A percentile compares a stretch with the other conserved stretches of the same genome.
Conservation (phyloP, 1,140 invertebrate species). For the Dufourea novaeangliae region DNA sequence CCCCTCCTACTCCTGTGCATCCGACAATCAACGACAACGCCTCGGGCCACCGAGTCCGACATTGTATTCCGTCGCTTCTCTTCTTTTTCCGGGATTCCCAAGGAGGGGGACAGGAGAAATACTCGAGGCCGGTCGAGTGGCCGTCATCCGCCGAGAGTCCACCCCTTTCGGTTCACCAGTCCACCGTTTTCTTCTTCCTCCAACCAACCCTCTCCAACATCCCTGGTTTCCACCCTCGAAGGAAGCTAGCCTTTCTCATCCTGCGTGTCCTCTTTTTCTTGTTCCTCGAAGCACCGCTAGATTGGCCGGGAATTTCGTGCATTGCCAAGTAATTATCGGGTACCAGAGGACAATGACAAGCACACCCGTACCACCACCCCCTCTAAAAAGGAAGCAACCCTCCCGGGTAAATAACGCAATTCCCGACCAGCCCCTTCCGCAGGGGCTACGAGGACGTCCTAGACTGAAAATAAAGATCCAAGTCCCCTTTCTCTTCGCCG, state of each 20-base stretch:
- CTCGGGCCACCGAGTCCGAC: slow-evolving; percentile 42
- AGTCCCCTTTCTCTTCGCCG: neutral
- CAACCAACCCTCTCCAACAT: too few relatives aligned
- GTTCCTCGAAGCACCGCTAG: neutral
- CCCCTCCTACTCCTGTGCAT: slow-evolving; percentile 5
- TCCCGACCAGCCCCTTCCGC: neutral
- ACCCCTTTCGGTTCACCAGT: slow-evolving; percentile 12
- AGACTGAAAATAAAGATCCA: slow-evolving; percentile 1
- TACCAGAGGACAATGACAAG: neutral
- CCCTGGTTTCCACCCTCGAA: too few relatives aligned
- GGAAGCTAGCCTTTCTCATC: too few relatives aligned
- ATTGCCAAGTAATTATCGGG: slow-evolving; percentile 33
- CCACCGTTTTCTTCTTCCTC: neutral
- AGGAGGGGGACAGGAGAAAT: slow-evolving; percentile 8
- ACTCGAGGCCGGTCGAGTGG: slow-evolving; percentile 31
- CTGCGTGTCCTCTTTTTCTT: neutral
- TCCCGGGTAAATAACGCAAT: slow-evolving; percentile 22
- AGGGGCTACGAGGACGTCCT: neutral
- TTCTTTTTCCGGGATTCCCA: slow-evolving; percentile 11
- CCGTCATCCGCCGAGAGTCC: slow-evolving; percentile 10
- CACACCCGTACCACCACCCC: neutral
- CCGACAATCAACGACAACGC: slow-evolving; percentile 58
- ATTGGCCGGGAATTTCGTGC: slow-evolving; percentile 23
- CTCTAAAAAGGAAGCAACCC: slow-evolving; percentile 23
- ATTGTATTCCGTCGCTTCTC: slow-evolving; percentile 24